Evolutionary conservation across 2,113 vertebrate genomes (phyloP).

Genomic region (Charadrius vociferus): DNA sequence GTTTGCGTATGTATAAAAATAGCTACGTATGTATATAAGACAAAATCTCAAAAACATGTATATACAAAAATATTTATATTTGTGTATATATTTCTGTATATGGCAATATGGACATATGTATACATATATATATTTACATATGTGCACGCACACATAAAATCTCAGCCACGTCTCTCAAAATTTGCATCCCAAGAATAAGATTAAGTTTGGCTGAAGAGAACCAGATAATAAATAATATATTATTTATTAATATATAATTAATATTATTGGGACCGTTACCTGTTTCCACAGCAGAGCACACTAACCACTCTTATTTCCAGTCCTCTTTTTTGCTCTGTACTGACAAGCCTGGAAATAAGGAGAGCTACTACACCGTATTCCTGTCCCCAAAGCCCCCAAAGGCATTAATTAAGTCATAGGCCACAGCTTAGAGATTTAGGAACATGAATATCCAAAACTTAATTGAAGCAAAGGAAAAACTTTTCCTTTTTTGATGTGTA

Average conservation of each 20-base stretch:
- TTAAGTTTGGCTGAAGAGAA: background rate
- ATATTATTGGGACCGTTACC: background rate
- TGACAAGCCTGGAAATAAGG: background rate
- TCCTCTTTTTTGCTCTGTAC: background rate
- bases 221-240: background rate
- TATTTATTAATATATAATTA: background rate
- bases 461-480: background rate
- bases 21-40: background rate
- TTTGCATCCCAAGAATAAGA: background rate
- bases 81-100: background rate
- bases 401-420: conserved; percentile 13
- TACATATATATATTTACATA: background rate
- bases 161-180: background rate
- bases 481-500: background rate
- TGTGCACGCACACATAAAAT: background rate
- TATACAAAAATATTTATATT: too few relatives aligned
- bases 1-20: background rate
- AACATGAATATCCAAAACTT: background rate
- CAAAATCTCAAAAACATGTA: background rate
- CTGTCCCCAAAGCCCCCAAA: background rate
- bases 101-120: background rate
- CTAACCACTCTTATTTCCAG: background rate
- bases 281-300: background rate
- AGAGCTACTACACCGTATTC: background rate
- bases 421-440: background rate